phyloP scores from a whole-genome alignment of 2,113 vertebrate species.

The Ivindomyrus marchei region DNA sequence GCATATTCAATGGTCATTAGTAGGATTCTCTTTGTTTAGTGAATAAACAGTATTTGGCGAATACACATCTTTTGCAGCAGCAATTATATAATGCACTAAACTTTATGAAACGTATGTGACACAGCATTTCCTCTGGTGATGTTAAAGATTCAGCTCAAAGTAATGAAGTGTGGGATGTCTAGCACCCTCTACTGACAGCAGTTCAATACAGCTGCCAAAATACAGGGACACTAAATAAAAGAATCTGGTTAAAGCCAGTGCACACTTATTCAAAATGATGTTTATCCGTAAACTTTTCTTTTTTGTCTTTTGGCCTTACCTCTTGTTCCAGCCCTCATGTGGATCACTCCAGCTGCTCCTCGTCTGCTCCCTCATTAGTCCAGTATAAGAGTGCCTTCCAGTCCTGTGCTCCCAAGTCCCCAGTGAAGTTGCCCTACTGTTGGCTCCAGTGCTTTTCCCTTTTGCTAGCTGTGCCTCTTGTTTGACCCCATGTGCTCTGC shows the following conservation, averaged over 20 bases:
- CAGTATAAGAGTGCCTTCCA: no score
- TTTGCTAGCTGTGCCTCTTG: no score
- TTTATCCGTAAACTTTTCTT: no score
- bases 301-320: no score
- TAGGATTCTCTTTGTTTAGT: not conserved
- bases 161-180: not conserved
- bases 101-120: not conserved
- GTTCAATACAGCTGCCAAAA: not conserved
- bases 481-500: no score
- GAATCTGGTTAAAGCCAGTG: not conserved
- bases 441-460: no score
- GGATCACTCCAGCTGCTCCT: no score
- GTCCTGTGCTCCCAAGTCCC: no score
- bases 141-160: not conserved
- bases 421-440: no score
- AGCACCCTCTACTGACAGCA: not conserved
- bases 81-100: not conserved
- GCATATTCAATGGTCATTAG: not conserved
- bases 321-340: no score
- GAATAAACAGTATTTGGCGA: not conserved
- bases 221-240: not conserved
- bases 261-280: no score
- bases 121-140: not conserved
- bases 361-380: no score
- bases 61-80: not conserved